Evolutionary conservation across 92 coral and sea anemone genomes (phyloP).

Genomic region (Parazoanthus darwini): DNA sequence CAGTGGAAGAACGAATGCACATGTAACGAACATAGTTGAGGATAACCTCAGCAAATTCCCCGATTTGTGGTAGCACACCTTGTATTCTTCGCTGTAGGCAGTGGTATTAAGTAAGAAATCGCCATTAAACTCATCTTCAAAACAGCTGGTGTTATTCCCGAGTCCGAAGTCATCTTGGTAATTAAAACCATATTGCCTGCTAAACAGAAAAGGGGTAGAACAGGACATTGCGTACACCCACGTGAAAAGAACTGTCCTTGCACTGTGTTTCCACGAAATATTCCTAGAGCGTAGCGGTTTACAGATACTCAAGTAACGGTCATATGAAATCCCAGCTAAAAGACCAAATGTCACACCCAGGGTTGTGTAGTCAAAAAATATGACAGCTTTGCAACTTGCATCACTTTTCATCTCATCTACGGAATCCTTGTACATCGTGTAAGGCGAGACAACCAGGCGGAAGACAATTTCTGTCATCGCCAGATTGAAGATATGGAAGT

Average conservation of each 20-base stretch:
- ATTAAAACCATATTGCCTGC: neutral
- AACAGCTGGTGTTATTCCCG: neutral
- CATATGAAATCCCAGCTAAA: constrained; percentile 13
- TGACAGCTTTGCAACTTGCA: neutral
- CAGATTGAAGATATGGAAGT: constrained; percentile 34
- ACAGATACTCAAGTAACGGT: constrained; percentile 10
- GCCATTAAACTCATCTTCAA: neutral
- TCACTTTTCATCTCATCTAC: neutral
- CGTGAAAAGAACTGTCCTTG: neutral
- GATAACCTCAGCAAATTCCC: constrained; percentile 1
- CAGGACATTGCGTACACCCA: constrained; percentile 15
- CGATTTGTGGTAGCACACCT: neutral
- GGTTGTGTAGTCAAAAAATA: neutral
- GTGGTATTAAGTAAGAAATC: neutral
- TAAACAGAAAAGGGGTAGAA: constrained; percentile 2
- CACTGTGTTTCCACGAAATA: constrained; percentile 30
- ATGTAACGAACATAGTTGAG: neutral
- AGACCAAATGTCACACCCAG: constrained; percentile 9
- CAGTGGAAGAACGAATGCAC: constrained; percentile 7
- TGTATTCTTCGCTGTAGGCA: neutral
- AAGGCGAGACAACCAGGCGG: neutral
- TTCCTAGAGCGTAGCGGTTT: neutral
- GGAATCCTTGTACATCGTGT: neutral
- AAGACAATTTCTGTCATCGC: constrained; percentile 29
- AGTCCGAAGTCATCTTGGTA: neutral